Conservation (phyloP, 1,140 invertebrate genomes). For the Elysia chlorotica region DNA sequence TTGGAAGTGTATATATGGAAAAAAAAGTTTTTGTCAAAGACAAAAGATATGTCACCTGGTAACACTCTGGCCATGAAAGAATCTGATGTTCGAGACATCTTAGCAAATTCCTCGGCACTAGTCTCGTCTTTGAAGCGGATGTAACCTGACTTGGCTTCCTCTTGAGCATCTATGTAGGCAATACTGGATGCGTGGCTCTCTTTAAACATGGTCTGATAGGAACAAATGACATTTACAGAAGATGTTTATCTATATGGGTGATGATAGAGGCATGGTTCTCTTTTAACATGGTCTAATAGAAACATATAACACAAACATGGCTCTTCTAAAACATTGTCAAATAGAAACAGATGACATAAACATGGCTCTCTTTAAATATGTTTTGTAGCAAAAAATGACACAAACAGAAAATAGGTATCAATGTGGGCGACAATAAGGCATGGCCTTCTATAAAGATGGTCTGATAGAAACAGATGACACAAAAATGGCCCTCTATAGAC, state of each 20-base stretch:
- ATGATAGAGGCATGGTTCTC: slow-evolving; percentile 2
- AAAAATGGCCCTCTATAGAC: background rate
- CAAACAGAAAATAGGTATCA: background rate
- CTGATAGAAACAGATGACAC: background rate
- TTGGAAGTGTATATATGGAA: background rate
- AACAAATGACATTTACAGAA: background rate
- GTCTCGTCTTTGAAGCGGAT: slow-evolving; percentile 20
- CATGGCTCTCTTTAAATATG: slow-evolving; percentile 18
- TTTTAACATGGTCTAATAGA: slow-evolving; percentile 22
- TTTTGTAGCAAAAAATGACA: background rate
- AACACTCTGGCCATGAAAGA: slow-evolving; percentile 20
- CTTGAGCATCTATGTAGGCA: slow-evolving; percentile 22
- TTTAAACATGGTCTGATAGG: slow-evolving; percentile 22
- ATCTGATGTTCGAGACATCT: slow-evolving; percentile 8
- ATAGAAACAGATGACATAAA: background rate
- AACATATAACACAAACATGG: background rate
- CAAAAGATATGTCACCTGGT: slow-evolving; percentile 19
- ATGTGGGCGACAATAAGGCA: slow-evolving; percentile 13
- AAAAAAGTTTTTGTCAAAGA: background rate
- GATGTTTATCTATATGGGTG: slow-evolving; percentile 15
- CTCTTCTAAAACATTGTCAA: slow-evolving; percentile 1
- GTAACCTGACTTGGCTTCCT: slow-evolving; percentile 20
- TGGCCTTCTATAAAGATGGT: slow-evolving; percentile 18
- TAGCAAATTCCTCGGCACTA: slow-evolving; percentile 21
- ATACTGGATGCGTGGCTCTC: slow-evolving; percentile 3